These are phyloP conservation scores for Scrobipalpa costella DNA, from an alignment of 2,888 invertebrate genomes.

Conservation along the genomic window DNA sequence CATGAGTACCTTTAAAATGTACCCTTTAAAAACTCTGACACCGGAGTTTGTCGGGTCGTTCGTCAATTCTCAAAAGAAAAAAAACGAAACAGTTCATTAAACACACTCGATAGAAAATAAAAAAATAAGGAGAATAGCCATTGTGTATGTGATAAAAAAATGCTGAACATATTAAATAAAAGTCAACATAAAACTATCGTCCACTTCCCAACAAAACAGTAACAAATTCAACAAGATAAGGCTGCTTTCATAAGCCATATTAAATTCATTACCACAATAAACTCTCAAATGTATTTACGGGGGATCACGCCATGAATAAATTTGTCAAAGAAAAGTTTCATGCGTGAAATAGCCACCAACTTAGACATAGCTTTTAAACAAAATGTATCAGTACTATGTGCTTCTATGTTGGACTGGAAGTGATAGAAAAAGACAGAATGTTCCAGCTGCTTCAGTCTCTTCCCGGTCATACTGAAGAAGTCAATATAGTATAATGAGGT, in stretches of 20 bases:
- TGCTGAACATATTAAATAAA: background rate
- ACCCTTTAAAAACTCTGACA: no score
- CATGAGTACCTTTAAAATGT: no score
- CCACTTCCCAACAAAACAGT: slow-evolving; percentile 37
- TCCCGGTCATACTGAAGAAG: no score
- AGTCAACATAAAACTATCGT: background rate
- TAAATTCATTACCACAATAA: slow-evolving; percentile 80
- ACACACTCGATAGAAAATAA: no score
- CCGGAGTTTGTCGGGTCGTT: no score
- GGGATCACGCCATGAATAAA: slow-evolving; percentile 80
- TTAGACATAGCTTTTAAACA: slow-evolving; percentile 58
- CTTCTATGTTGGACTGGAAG: background rate
- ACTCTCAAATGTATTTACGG: slow-evolving; percentile 79
- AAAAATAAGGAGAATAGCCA: background rate
- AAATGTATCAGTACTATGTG: background rate
- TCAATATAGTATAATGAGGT: no score
- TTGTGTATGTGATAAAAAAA: background rate
- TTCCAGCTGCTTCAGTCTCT: no score
- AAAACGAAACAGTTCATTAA: no score
- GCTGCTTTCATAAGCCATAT: slow-evolving; percentile 72
- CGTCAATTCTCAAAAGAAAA: no score
- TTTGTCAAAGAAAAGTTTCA: slow-evolving; percentile 74
- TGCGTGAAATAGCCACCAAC: slow-evolving; percentile 72
- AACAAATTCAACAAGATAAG: slow-evolving; percentile 53
- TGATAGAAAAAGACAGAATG: no score